Evolutionary conservation across 2,888 invertebrate genomes (phyloP).

Genomic region (Neoaliturus tenellus): DNA sequence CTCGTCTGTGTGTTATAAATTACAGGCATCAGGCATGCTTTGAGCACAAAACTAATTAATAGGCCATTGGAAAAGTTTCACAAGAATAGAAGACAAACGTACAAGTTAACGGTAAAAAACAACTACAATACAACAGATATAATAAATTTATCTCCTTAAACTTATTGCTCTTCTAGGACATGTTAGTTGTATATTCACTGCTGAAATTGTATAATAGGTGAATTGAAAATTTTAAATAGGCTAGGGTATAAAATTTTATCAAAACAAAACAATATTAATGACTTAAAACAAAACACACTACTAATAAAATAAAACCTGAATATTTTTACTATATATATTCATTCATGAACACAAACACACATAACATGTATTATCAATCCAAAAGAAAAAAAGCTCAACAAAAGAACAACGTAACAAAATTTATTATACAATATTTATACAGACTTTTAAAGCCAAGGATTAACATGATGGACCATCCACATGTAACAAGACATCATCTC

Average conservation of each 20-base stretch:
- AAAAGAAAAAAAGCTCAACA: background rate
- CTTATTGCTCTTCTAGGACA: background rate
- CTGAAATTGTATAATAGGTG: too few relatives aligned
- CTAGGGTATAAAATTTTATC: too few relatives aligned
- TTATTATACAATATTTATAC: background rate
- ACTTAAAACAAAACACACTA: too few relatives aligned
- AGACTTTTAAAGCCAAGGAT: background rate
- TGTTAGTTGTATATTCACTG: too few relatives aligned
- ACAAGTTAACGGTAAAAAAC: background rate
- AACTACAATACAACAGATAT: too few relatives aligned
- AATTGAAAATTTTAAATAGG: too few relatives aligned
- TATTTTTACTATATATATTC: too few relatives aligned
- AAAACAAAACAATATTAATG: too few relatives aligned
- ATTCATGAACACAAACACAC: background rate
- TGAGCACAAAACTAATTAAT: background rate
- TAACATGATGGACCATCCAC: background rate
- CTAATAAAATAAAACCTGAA: background rate
- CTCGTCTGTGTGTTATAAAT: background rate
- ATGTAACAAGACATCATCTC: background rate
- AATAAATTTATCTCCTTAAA: background rate
- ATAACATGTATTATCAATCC: background rate
- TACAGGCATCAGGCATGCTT: background rate
- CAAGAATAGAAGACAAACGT: background rate
- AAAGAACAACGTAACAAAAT: background rate
- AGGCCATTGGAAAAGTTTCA: background rate